A percentile compares a stretch with the other conserved stretches of the same genome.
Conservation (phyloP, 64 coral and sea anemone species). For the Dendrophyllia cribrosa region DNA sequence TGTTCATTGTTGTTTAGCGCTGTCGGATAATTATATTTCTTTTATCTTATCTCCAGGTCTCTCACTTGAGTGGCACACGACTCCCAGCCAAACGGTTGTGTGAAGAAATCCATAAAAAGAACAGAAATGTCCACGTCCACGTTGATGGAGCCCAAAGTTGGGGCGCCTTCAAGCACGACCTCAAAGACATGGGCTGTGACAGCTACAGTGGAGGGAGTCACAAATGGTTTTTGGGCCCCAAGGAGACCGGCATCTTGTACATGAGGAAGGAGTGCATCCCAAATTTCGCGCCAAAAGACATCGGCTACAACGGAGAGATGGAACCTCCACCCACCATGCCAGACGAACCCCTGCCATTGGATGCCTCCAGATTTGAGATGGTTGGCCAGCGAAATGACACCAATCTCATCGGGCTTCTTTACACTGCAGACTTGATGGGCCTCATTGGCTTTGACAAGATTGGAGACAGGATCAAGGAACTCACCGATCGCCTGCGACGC, state of each 20-base stretch:
- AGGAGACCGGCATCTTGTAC: slow-evolving; percentile 60
- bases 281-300: slow-evolving; percentile 44
- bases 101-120: not conserved
- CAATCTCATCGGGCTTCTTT: slow-evolving; percentile 16
- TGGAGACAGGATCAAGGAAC: slow-evolving; percentile 21
- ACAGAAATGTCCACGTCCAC: slow-evolving; percentile 3
- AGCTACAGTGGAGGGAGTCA: slow-evolving; percentile 34
- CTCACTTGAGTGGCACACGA: slow-evolving; percentile 34
- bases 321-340: slow-evolving; percentile 12
- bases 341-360: not conserved
- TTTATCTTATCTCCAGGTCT: slow-evolving; percentile 4
- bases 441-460: slow-evolving; percentile 32
- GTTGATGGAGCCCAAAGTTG: slow-evolving; percentile 43
- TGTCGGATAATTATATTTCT: not conserved
- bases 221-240: slow-evolving; percentile 59
- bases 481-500: not conserved
- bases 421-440: slow-evolving; percentile 46
- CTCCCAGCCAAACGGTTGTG: not conserved
- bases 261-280: slow-evolving; percentile 34
- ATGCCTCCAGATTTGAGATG: slow-evolving; percentile 48
- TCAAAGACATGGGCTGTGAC: slow-evolving; percentile 23
- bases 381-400: slow-evolving; percentile 31
- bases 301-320: slow-evolving; percentile 52
- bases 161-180: slow-evolving; percentile 34
- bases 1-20: too few species aligned